Evolutionary conservation across 2,113 vertebrate genomes (phyloP).

Genomic region (Pongo pygmaeus): DNA sequence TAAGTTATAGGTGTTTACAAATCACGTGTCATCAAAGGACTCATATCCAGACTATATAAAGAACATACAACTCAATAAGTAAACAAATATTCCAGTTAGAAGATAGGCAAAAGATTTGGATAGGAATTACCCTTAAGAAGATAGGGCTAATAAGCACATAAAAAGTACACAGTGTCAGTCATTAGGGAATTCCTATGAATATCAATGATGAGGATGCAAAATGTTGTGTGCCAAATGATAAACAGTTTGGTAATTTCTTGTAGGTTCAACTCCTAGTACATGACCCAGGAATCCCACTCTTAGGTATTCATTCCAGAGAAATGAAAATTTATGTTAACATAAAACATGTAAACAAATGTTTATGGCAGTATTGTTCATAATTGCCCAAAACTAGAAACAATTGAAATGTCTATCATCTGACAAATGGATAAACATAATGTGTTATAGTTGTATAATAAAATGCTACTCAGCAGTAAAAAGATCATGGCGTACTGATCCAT

Average conservation of each 20-base stretch:
- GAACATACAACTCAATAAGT: neutral
- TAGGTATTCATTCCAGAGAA: conserved; percentile 15
- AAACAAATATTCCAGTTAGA: neutral
- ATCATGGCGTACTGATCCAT: neutral
- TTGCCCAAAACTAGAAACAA: neutral
- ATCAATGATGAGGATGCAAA: neutral
- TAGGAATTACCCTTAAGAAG: neutral
- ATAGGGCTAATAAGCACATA: neutral
- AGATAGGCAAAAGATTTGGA: neutral
- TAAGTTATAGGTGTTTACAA: neutral
- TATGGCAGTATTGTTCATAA: neutral
- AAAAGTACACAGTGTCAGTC: neutral
- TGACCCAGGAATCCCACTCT: neutral
- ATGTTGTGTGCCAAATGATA: neutral
- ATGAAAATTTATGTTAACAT: neutral
- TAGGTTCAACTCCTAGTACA: neutral
- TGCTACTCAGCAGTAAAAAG: neutral
- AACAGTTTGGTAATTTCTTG: neutral
- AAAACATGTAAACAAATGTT: neutral
- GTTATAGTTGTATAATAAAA: neutral
- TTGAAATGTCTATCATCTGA: neutral
- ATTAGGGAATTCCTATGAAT: neutral
- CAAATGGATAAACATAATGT: neutral
- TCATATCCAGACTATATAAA: neutral
- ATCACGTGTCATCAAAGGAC: neutral